Evolutionary conservation across 64 coral and sea anemone genomes (phyloP).

Genomic region (Dendrophyllia cribrosa): DNA sequence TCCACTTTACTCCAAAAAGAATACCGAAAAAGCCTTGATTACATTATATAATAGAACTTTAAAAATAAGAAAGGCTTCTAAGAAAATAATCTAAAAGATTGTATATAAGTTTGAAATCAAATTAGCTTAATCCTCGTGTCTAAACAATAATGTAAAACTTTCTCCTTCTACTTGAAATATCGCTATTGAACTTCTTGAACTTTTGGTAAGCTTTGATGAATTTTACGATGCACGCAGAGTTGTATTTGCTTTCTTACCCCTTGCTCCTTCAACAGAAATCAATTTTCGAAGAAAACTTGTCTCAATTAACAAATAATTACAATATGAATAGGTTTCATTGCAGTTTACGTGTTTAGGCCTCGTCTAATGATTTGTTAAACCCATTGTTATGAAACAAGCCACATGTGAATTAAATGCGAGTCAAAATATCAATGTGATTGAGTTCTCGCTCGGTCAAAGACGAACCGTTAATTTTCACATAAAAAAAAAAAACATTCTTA

Average conservation of each 20-base stretch:
- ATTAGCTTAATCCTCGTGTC: background rate
- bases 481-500: no score
- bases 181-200: background rate
- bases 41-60: background rate
- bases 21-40: no score
- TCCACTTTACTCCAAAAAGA: background rate
- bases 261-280: background rate
- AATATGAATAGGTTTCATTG: constrained; percentile 3
- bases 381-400: background rate
- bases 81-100: background rate
- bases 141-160: background rate
- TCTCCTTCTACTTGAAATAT: background rate
- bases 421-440: no score
- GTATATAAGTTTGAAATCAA: constrained; percentile 13
- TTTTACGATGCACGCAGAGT: background rate
- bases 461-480: no score
- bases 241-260: background rate
- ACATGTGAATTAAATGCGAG: background rate
- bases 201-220: background rate
- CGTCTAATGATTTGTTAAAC: no score
- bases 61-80: background rate
- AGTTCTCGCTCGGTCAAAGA: no score
- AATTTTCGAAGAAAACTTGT: background rate
- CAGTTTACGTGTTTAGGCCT: background rate
- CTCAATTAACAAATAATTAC: background rate